Percentiles rank a stretch among this genome's conserved stretches.
phyloP scores from a whole-genome alignment of 2,888 invertebrate species.

The Alloscopus bannaensis region DNA sequence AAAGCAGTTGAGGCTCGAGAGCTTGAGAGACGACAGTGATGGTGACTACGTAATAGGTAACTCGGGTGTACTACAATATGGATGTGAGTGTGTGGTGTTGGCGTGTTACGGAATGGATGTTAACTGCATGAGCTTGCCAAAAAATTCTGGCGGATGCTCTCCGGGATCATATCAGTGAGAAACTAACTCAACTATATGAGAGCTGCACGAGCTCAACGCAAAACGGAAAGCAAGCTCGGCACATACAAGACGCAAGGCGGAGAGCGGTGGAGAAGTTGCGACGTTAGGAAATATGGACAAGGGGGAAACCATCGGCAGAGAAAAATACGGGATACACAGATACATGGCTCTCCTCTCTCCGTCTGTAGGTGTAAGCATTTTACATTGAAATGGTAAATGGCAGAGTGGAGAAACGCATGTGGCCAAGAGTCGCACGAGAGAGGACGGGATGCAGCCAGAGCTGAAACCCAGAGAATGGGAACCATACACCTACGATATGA shows the following conservation, averaged over 20 bases:
- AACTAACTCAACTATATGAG: conserved; percentile 61
- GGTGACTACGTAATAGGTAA: no score
- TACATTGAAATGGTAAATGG: no score
- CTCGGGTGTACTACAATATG: no score
- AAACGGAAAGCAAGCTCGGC: conserved; percentile 40
- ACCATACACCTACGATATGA: conserved; percentile 41
- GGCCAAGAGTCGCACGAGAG: conserved; percentile 2
- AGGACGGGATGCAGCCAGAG: conserved; percentile 43
- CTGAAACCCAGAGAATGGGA: conserved; percentile 41
- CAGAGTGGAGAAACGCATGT: no score
- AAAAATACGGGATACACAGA: not conserved
- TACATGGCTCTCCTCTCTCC: not conserved
- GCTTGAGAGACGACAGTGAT: no score
- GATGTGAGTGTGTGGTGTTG: conserved; percentile 22
- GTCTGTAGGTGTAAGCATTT: not conserved
- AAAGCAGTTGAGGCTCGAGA: no score
- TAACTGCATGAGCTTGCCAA: conserved; percentile 53
- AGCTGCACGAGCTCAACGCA: conserved; percentile 51
- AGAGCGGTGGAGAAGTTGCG: not conserved
- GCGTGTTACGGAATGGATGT: conserved; percentile 22
- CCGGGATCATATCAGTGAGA: conserved; percentile 66
- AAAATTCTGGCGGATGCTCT: conserved; percentile 63
- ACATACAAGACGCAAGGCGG: no score
- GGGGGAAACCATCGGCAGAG: no score
- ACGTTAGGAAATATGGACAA: no score